A percentile compares a stretch with the other conserved stretches of the same genome.
These are phyloP conservation scores for Vombatus ursinus DNA, from an alignment of 2,113 vertebrate species.

Conservation along the genomic window DNA sequence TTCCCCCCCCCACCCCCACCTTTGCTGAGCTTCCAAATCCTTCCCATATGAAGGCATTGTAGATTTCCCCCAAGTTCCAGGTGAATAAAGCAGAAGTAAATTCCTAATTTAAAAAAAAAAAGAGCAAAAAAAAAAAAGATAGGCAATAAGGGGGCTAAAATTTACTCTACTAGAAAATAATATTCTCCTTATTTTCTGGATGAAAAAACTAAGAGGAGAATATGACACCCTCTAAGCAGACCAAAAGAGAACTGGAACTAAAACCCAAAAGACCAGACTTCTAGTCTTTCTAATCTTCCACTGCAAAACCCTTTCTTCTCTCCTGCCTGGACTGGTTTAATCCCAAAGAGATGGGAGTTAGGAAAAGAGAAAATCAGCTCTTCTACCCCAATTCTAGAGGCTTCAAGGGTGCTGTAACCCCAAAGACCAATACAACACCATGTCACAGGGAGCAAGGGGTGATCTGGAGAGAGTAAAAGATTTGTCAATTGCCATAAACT, in stretches of 20 bases:
- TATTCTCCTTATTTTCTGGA: neutral
- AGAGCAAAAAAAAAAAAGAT: neutral
- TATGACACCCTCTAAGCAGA: neutral
- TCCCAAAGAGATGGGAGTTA: accelerated
- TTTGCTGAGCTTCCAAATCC: slow-evolving; percentile 70
- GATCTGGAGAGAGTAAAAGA: slow-evolving; percentile 18
- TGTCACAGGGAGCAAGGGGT: slow-evolving; percentile 57
- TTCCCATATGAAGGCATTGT: neutral
- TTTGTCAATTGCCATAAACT: neutral
- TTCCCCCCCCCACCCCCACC: slow-evolving; percentile 45
- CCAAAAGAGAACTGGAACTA: neutral
- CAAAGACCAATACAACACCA: slow-evolving; percentile 49
- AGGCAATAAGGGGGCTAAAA: neutral
- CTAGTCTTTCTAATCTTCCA: neutral
- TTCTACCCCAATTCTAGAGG: slow-evolving; percentile 71
- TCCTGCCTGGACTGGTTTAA: slow-evolving; percentile 62
- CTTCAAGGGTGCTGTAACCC: slow-evolving; percentile 58
- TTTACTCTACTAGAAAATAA: neutral
- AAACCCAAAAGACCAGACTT: neutral
- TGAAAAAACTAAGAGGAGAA: neutral
- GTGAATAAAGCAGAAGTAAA: neutral
- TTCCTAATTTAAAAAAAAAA: neutral
- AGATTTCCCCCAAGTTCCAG: slow-evolving; percentile 22
- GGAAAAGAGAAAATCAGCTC: slow-evolving; percentile 56
- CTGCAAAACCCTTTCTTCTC: slow-evolving; percentile 27